These are phyloP conservation scores for Pseudococcus longispinus DNA, from an alignment of 2,888 invertebrate species.

Conservation along the genomic window DNA sequence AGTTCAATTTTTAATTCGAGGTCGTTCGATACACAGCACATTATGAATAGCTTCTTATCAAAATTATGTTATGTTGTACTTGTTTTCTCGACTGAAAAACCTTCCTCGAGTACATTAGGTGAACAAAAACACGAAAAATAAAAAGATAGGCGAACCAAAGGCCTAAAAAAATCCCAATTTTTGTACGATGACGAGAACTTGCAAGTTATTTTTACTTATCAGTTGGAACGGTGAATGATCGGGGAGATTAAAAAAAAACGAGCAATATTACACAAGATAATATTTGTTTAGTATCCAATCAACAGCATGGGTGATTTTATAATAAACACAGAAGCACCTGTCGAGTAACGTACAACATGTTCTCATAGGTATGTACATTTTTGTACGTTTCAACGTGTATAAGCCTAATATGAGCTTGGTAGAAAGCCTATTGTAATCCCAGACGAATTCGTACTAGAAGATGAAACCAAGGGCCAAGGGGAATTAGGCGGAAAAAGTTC, in stretches of 20 bases:
- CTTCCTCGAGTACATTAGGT: not conserved
- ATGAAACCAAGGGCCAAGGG: not conserved
- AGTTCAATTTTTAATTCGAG: constrained; percentile 1
- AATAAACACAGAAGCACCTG: not conserved
- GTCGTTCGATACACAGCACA: not conserved
- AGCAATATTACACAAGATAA: not conserved
- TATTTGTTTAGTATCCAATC: not conserved
- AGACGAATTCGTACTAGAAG: no score
- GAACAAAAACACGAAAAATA: not conserved
- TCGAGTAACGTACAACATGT: no score
- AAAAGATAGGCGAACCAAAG: not conserved
- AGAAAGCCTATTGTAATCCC: no score
- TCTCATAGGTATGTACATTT: not conserved
- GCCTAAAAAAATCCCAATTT: not conserved
- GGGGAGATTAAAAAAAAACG: not conserved
- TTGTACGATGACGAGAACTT: not conserved
- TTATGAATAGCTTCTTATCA: not conserved
- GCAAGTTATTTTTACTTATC: not conserved
- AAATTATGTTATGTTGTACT: not conserved
- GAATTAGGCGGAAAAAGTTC: not conserved
- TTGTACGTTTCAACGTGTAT: not conserved
- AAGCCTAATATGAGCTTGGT: no score
- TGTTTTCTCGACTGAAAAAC: not conserved
- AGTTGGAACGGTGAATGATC: not conserved
- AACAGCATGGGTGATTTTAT: not conserved